A percentile compares a stretch with the other conserved stretches of the same genome.
Evolutionary conservation across 2,888 invertebrate species (phyloP).

Genomic region (Cryptocephalus moraei): DNA sequence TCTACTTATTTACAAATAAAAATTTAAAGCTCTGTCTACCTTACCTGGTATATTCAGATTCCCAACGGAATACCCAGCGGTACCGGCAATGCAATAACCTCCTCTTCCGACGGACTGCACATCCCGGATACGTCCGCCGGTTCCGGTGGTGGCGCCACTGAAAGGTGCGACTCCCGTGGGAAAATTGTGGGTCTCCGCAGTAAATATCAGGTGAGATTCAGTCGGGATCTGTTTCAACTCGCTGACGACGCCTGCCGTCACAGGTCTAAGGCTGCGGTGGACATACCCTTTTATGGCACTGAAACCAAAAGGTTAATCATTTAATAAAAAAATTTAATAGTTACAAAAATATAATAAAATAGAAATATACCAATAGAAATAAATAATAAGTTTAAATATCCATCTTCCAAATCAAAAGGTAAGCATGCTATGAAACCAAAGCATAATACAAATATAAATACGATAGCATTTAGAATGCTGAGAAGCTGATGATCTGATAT

Average conservation of each 20-base stretch:
- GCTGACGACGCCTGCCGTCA: constrained; percentile 53
- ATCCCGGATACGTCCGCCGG: constrained; percentile 91
- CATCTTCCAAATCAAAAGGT: no score
- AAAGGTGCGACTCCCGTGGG: constrained; percentile 96
- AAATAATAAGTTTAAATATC: no score
- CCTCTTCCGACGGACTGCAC: constrained; percentile 93
- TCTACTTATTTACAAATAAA: no score
- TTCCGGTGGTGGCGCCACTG: constrained; percentile 96
- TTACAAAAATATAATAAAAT: no score
- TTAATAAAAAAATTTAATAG: no score
- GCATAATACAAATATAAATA: no score
- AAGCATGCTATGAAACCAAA: no score
- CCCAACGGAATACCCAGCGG: constrained; percentile 94
- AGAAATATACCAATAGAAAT: no score
- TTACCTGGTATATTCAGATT: constrained; percentile 81
- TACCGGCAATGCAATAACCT: constrained; percentile 88
- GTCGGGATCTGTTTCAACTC: constrained; percentile 43
- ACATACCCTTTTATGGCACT: constrained; percentile 82
- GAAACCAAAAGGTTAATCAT: constrained; percentile 19
- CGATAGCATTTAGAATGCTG: no score
- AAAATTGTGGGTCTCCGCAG: constrained; percentile 98
- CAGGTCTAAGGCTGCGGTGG: constrained; percentile 59
- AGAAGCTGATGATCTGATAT: no score
- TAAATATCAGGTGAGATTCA: constrained; percentile 85
- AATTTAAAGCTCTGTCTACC: background rate